Evolutionary conservation across 1,140 invertebrate genomes (phyloP).

Genomic region (Drosophila obscura): DNA sequence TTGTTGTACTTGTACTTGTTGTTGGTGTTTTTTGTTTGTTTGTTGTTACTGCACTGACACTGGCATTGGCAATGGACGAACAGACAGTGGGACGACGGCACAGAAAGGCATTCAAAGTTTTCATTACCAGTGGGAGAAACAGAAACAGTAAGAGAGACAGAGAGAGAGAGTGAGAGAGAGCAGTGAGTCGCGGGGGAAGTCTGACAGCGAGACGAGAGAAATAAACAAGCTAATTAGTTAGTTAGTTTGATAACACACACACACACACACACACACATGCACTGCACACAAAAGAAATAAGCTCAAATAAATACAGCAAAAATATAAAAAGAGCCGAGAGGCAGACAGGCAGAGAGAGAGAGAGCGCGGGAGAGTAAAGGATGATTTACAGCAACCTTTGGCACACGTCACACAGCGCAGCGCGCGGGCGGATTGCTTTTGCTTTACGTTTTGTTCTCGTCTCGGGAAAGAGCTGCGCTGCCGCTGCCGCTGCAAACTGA

Average conservation of each 20-base stretch:
- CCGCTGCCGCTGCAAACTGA: slow-evolving; percentile 23
- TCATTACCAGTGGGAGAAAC: slow-evolving; percentile 24
- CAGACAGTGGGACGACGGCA: no score
- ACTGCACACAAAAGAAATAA: slow-evolving; percentile 25
- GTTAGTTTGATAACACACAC: slow-evolving; percentile 39
- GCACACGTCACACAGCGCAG: slow-evolving; percentile 7
- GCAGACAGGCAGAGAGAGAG: no score
- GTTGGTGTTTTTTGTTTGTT: background rate
- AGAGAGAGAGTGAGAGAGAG: background rate
- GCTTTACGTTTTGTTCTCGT: no score
- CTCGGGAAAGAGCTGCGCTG: background rate
- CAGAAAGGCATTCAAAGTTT: background rate
- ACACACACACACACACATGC: slow-evolving; percentile 10
- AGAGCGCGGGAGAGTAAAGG: background rate
- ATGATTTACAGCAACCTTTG: slow-evolving; percentile 18
- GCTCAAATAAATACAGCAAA: background rate
- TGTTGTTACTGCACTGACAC: slow-evolving; percentile 36
- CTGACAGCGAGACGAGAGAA: slow-evolving; percentile 12
- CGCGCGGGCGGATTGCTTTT: no score
- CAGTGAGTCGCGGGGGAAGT: background rate
- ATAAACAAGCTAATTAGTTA: slow-evolving; percentile 57
- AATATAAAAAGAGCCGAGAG: background rate
- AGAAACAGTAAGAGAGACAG: background rate
- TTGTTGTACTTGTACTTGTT: slow-evolving; percentile 9
- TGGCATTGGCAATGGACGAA: slow-evolving; percentile 52